Base-by-base conservation (phyloP, 2,888 invertebrate genomes). In the Leucophora obtusa region DNA sequence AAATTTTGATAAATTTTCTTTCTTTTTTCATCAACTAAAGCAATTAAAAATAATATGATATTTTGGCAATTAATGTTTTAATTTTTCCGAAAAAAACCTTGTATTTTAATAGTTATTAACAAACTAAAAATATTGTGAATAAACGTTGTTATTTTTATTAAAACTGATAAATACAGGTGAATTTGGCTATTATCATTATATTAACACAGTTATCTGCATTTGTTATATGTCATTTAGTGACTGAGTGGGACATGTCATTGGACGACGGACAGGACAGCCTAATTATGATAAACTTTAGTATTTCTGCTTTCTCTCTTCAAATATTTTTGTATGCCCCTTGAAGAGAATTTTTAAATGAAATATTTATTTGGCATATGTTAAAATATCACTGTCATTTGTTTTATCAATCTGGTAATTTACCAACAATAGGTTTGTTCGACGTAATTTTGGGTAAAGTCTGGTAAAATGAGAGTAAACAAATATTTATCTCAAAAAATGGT, bases 361-460 rank as follows among this genome's bases (percentile, higher is more conserved):
- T 63, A 50, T 56, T 38, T 47, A 17, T 50, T 54, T 54, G 43
- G 53, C 59, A 68, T 56, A 43, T 60, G 50, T 63, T 38, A 43
- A 50, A 51, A 56, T 68, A 43, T 73, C 62, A 69, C 38, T 69
- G 68, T 63, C 78, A 73, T 62, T 73, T 50, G 50, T 1, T 17
- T 38, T 62, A 38, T 65, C 65, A 59, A 74, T 79, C 79, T 60
- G 62, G 63, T 78, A 15, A 62, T 38, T 33, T 38, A 2, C 54
- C 33, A 18, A 43, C 21, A 1, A 28, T 28, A 6, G 3, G 28
- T 28, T n/a, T n/a, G n/a, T n/a, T n/a, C n/a, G n/a, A n/a, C n/a
- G n/a, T n/a, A n/a, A n/a, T n/a, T n/a, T n/a, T n/a, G n/a, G n/a
- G n/a, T n/a, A n/a, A n/a, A n/a, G n/a, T n/a, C n/a, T n/a, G n/a